Evolutionary conservation across 1,140 invertebrate genomes (phyloP).

Genomic region (Sweltsa coloradensis): DNA sequence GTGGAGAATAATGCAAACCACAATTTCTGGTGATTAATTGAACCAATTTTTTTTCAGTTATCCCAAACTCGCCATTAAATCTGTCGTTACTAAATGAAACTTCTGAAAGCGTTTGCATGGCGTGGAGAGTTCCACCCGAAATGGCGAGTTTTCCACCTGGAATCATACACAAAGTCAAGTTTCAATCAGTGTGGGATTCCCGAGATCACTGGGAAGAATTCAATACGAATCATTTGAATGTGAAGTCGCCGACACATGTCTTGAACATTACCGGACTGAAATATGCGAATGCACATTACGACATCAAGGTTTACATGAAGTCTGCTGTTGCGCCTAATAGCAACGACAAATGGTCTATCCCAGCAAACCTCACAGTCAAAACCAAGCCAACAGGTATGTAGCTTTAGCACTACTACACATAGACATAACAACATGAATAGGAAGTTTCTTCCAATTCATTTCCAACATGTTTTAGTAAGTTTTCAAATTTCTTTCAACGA

Average conservation of each 20-base stretch:
- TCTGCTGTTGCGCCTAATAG: constrained; percentile 34
- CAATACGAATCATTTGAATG: background rate
- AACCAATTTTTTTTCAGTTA: constrained; percentile 35
- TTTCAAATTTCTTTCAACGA: constrained; percentile 3
- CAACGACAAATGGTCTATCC: constrained; percentile 48
- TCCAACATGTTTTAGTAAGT: background rate
- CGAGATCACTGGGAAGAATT: constrained; percentile 30
- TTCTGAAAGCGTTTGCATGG: constrained; percentile 38
- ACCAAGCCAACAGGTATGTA: constrained; percentile 41
- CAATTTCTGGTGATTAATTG: no score
- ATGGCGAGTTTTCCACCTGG: constrained; percentile 43
- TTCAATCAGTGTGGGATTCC: constrained; percentile 43
- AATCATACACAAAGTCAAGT: constrained; percentile 43
- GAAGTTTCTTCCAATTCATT: no score
- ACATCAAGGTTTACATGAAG: constrained; percentile 49
- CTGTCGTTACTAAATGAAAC: constrained; percentile 39
- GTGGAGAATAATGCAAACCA: no score
- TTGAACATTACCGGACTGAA: constrained; percentile 42
- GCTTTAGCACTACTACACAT: no score
- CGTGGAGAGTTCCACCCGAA: constrained; percentile 42
- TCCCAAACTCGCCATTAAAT: constrained; percentile 41
- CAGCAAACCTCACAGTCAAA: constrained; percentile 37
- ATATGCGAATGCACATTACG: constrained; percentile 52
- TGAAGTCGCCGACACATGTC: constrained; percentile 21
- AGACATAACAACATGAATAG: no score